Base-by-base conservation (phyloP, 2,113 vertebrate species). In the Hoplias malabaricus region DNA sequence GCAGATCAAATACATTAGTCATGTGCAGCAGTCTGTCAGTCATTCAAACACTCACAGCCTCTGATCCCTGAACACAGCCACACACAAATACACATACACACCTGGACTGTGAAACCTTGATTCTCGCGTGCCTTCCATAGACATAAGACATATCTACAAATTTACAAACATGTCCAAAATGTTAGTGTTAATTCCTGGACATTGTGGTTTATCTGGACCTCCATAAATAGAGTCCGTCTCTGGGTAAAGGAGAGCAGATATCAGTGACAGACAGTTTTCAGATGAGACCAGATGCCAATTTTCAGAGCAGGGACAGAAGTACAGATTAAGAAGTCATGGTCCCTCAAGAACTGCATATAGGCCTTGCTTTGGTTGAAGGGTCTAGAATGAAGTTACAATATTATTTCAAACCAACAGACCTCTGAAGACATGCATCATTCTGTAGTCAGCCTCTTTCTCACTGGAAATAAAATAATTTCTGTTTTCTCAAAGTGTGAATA, bases 131-230 rank as follows among this genome's bases (percentile, higher is more conserved):
- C 43, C 42, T 53, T 75, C 11, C 33, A 78, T 61, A 77, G 27
- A 65, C 57, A 59, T 65, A 63, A 70, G 48, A 46, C 65, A 36
- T 82, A 82, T 75, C 65, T 79, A 78, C 70, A 75, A 61, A 79
- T 78, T 48, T 82, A 82, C 75, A 82, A 68, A 40, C 61, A 53
- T 48, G 27, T 69, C 53, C 65, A 61, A n/a, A 65, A 72, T 12
- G 0, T 48, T 53, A n/a, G 33, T 48, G 42, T 33, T n/a, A 25
- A 46, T 62, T 62, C 19, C 21, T 62, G 71, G 56, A 81, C 73
- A 66, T 72, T 68, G 61, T 0, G 53, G 68, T 53, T 40, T 7
- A 14, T 56, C 21, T n/a, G 76, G 56, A 71, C 66, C 66, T 61
- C 25, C 21, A 25, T 69, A 57, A 63, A 21, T 36, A 63, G 31